Evolutionary conservation across 2,888 invertebrate genomes (phyloP), one percentile per base, ranked within the genome.

Genomic region (Glyphotaelius pellucidus): DNA sequence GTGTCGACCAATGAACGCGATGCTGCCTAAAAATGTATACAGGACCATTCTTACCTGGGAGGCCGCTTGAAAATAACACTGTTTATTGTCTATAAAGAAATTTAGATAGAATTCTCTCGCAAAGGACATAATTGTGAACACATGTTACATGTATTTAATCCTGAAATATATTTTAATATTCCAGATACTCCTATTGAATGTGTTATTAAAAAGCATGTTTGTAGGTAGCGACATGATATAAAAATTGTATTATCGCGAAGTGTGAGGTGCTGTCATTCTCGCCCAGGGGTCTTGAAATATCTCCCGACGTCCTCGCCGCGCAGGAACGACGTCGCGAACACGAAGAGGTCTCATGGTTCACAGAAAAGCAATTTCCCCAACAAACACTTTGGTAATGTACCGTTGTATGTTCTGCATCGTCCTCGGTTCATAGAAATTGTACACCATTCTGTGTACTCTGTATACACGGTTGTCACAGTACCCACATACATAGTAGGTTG

Each of bases 331-430:
- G 83, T 15, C 83, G 25, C 15, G 35, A 35, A 11, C 25, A 31
- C 35, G 19, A 32, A 32, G 35, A 32, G 15, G 35, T 83, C 35
- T 19, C 35, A 32, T 83, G 14, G 19, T 89, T 88, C 30, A 42
- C 81, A 31, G 81, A 31, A 80, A 90, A 90, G 80, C 47, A 80
- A 81, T 80, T 80, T 47, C 80, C 38, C 67, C 79, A 19, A 67
- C 89, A 89, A 89, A 80, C 79, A 80, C 38, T 11, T 11, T 3
- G 9, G 7, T 25, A 30, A 19, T n/a, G 19, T 52, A 52, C 52
- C 52, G 67, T n/a, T n/a, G 25, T n/a, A 25, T 67, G 67, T n/a
- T 67, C 25, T 67, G 25, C 25, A n/a, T 25, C 5, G 67, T 67
- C 67, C 67, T 67, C 67, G 25, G 25, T 67, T 19, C 52, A 67